Evolutionary conservation across 2,888 invertebrate species (phyloP).

Genomic region (Chirona hameri): DNA sequence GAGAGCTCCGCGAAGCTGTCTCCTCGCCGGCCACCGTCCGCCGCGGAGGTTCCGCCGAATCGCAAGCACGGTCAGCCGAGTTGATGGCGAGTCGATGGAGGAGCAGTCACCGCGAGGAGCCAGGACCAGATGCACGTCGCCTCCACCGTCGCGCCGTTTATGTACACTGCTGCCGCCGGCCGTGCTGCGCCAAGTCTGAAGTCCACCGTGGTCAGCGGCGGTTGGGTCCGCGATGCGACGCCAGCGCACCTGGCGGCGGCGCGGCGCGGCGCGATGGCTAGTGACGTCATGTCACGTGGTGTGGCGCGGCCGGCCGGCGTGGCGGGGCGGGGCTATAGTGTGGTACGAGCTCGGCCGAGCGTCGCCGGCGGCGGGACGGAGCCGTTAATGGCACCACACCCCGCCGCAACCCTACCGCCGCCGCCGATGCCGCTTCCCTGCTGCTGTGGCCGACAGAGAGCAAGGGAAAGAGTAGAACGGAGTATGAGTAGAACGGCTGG

Average conservation of each 20-base stretch:
- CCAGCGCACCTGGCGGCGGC: not conserved
- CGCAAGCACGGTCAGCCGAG: no score
- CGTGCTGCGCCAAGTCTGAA: not conserved
- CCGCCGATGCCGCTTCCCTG: no score
- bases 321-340: not conserved
- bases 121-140: not conserved
- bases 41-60: no score
- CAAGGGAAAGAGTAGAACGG: no score
- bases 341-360: not conserved
- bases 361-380: not conserved
- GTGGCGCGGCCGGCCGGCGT: not conserved
- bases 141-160: not conserved
- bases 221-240: not conserved
- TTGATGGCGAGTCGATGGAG: no score
- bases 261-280: not conserved
- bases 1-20: no score
- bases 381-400: no score
- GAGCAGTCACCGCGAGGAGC: not conserved
- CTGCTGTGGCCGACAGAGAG: no score
- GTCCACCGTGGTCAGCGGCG: not conserved
- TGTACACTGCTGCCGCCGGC: not conserved
- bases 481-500: no score
- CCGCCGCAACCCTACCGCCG: no score
- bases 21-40: no score
- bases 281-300: constrained; percentile 29